These are phyloP conservation scores for Synergus gifuensis DNA, from an alignment of 2,888 invertebrate species.

Conservation along the genomic window DNA sequence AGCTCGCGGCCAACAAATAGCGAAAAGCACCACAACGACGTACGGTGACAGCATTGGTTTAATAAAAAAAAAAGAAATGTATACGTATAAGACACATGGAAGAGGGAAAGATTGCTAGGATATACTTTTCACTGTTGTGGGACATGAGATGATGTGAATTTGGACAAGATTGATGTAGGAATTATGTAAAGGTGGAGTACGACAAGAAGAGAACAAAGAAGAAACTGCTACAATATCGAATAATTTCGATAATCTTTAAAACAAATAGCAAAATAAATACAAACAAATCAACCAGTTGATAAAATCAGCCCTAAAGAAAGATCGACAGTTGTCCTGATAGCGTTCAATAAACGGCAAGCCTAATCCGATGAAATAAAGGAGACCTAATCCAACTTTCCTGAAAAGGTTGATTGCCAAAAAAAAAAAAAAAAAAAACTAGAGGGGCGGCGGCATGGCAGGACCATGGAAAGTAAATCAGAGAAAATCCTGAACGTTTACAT, in stretches of 20 bases:
- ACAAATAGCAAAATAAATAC: no score
- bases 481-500: constrained; percentile 29
- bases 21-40: constrained; percentile 57
- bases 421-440: neutral
- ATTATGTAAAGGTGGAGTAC: neutral
- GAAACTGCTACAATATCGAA: no score
- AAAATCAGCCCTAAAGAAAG: neutral
- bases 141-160: constrained; percentile 15
- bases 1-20: constrained; percentile 65
- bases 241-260: no score
- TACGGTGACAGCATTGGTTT: constrained; percentile 53
- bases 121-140: neutral
- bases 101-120: neutral
- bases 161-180: constrained; percentile 31
- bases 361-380: constrained; percentile 25
- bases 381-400: constrained; percentile 8
- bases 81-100: neutral
- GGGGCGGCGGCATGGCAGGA: neutral
- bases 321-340: neutral
- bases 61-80: constrained; percentile 59
- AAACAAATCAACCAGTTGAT: neutral
- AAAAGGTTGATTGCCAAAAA: constrained; percentile 33
- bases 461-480: constrained; percentile 29
- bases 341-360: neutral
- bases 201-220: neutral